These are phyloP conservation scores for Serinus canaria DNA, from an alignment of 2,113 vertebrate genomes.

Conservation along the genomic window DNA sequence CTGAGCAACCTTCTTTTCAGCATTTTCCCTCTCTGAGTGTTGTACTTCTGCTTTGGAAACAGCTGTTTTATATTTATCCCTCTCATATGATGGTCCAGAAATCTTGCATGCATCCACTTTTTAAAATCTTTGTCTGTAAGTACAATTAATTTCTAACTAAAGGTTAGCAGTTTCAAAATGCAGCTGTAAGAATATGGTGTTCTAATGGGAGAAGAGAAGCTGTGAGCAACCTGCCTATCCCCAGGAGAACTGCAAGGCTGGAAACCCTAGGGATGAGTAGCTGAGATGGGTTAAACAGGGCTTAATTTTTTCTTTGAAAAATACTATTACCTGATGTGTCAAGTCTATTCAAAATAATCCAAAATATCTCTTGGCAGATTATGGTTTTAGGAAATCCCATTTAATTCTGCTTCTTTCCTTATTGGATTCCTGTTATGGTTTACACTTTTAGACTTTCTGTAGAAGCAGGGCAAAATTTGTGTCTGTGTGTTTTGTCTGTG, in stretches of 20 bases:
- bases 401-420: not conserved
- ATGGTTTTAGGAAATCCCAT: not conserved
- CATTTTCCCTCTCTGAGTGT: not conserved
- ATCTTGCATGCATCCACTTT: not conserved
- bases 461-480: not conserved
- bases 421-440: not conserved
- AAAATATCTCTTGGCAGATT: not conserved
- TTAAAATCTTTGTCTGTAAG: not conserved
- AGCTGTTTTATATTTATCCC: conserved; percentile 40
- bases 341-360: not conserved
- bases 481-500: not conserved
- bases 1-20: not conserved
- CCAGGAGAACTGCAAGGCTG: not conserved
- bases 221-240: not conserved
- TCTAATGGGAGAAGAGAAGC: not conserved
- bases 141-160: conserved; percentile 52
- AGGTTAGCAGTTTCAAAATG: not conserved
- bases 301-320: not conserved
- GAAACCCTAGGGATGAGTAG: not conserved
- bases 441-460: not conserved
- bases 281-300: not conserved
- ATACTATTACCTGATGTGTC: not conserved
- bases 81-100: conserved; percentile 18
- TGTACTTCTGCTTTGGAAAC: conserved; percentile 1
- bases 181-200: not conserved